These are phyloP conservation scores for Drosophila nigrodunni DNA, from an alignment of 1,140 invertebrate genomes.

Conservation along the genomic window DNA sequence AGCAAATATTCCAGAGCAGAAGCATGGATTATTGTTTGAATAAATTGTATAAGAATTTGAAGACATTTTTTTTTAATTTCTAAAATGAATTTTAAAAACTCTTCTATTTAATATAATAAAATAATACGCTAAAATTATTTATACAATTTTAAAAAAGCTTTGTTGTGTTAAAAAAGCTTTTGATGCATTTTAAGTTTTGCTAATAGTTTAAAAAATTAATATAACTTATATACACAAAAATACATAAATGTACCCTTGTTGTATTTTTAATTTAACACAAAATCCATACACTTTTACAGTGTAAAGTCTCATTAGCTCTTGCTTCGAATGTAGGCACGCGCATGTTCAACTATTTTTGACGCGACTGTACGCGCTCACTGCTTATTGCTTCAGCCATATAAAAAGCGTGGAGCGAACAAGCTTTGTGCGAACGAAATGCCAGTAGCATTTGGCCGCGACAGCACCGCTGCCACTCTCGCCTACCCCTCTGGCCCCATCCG, in stretches of 20 bases:
- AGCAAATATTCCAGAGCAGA: too few species aligned
- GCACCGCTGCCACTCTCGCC: conserved; percentile 47
- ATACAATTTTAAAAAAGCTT: too few species aligned
- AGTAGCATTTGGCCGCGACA: conserved; percentile 75
- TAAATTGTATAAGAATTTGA: background rate
- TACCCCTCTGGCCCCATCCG: background rate
- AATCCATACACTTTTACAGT: conserved; percentile 18
- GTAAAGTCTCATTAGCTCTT: conserved; percentile 12
- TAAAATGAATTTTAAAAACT: background rate
- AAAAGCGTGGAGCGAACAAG: conserved; percentile 77
- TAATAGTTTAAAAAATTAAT: background rate
- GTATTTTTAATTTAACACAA: background rate
- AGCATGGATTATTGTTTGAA: background rate
- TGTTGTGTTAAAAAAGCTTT: too few species aligned
- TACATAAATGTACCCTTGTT: background rate
- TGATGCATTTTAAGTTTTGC: background rate
- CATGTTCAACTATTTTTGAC: conserved; percentile 78
- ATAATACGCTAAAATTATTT: too few species aligned
- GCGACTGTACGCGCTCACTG: conserved; percentile 70
- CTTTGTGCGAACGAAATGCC: conserved; percentile 78
- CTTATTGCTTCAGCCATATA: conserved; percentile 68
- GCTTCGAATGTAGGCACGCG: conserved; percentile 39
- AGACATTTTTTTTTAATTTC: background rate
- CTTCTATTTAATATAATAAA: background rate
- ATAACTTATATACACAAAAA: too few species aligned